Conservation (phyloP, 2,113 vertebrate genomes). For the Aegithalos caudatus region DNA sequence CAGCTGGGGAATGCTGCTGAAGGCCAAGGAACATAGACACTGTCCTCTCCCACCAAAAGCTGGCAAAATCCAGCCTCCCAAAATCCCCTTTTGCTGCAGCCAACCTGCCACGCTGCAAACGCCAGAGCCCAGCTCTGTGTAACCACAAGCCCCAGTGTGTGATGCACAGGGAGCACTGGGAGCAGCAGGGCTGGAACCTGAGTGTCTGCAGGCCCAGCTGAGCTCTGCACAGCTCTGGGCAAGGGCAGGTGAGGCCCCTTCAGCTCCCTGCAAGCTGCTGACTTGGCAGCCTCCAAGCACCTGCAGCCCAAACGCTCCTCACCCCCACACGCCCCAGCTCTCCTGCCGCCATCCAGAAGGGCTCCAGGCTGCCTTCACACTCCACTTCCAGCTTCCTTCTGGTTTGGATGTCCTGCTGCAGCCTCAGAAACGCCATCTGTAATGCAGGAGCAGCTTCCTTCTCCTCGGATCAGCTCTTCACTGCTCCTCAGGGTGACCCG, state of each 20-base stretch:
- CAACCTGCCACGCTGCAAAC: background rate
- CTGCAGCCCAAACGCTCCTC: background rate
- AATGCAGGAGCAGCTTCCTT: background rate
- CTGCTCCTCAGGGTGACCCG: background rate
- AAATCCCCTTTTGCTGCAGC: background rate
- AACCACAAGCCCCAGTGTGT: background rate
- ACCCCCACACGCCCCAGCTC: fast-evolving
- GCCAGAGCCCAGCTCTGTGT: background rate
- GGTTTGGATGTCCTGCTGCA: background rate
- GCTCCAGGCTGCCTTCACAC: background rate
- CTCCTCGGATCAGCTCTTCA: background rate
- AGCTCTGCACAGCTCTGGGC: background rate
- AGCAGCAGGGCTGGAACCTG: background rate
- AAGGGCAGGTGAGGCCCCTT: background rate
- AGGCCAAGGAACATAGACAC: background rate
- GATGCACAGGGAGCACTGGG: background rate
- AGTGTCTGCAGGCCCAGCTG: background rate
- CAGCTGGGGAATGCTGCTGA: background rate
- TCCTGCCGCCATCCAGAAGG: background rate
- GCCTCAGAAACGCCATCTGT: conserved; percentile 7
- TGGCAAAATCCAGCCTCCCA: background rate
- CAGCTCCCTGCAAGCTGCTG: background rate
- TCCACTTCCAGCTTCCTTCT: conserved; percentile 11
- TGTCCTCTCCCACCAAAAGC: background rate
- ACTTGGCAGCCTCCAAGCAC: conserved; percentile 1